Evolutionary conservation across 2,797 vertebrate genomes (phyloP), one percentile per base, ranked within the genome.

Genomic region (Poecilia velifera): DNA sequence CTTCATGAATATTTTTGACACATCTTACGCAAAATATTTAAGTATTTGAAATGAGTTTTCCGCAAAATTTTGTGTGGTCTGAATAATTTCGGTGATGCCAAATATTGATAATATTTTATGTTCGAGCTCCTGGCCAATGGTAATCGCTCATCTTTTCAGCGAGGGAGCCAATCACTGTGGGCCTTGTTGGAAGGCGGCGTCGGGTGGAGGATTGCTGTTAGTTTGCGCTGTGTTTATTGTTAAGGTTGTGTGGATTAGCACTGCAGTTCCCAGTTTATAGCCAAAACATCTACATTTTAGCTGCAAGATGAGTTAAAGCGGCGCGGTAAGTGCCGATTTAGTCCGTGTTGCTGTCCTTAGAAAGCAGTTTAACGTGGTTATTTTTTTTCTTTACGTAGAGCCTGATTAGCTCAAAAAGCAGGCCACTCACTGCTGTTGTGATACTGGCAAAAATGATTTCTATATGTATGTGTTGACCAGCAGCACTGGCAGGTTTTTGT

Each of bases 221-320:
- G 97, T 97, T 93, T 97, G 97, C 75, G 95, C 95, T 86, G 94
- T 95, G 93, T 95, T 96, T 96, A 94, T 96, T 94, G 97, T 97
- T 97, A 98, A 98, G 97, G 96, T 97, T 97, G 97, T 97, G 95
- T 97, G 96, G 97, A 96, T 96, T 94, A 95, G 95, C 96, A 96
- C 96, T 96, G 95, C 95, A 93, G 96, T 90, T 83, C 84, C 91
- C 87, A 76, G 66, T 82, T 85, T 86, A 76, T 79, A 90, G 84
- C 90, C 83, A 83, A 14, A 88, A 90, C 73, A 94, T 84, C 76
- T 91, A 90, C 84, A 90, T 64, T 81, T 81, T 51, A 72, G 45
- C 78, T 84, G 84, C 62, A 76, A 66, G 62, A 84, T 86, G 80
- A 92, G 51, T 47, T 83, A 89, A 92, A 86, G 80, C 45, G 73